These are phyloP conservation scores for Megaptera novaeangliae DNA, from an alignment of 2,113 vertebrate genomes.

Conservation along the genomic window DNA sequence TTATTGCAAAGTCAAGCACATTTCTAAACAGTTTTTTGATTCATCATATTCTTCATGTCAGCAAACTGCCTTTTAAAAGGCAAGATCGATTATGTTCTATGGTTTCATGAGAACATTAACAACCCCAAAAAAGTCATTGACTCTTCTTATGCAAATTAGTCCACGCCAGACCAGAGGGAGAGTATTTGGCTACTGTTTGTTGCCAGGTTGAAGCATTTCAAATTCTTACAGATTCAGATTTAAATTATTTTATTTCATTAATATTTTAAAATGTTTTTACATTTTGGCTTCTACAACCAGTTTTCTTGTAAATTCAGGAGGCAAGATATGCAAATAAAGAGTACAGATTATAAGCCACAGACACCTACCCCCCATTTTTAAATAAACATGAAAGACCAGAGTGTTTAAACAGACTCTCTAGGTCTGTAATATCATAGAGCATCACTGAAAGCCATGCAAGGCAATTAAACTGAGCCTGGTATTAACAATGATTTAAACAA, in stretches of 20 bases:
- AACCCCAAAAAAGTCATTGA: background rate
- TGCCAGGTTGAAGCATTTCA: background rate
- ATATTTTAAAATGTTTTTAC: background rate
- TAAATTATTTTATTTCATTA: background rate
- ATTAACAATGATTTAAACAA: background rate
- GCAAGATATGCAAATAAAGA: background rate
- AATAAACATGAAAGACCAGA: background rate
- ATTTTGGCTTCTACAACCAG: background rate
- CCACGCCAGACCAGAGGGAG: background rate
- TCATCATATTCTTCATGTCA: background rate
- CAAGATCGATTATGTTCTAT: background rate
- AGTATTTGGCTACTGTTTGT: background rate
- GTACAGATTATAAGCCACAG: background rate
- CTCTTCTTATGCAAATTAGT: background rate
- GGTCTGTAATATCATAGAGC: background rate
- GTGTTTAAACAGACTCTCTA: background rate
- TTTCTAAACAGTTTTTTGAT: slow-evolving; percentile 42
- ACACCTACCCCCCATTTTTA: background rate
- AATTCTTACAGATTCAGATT: background rate
- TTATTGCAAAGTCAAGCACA: slow-evolving; percentile 21
- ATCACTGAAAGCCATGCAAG: background rate
- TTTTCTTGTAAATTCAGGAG: background rate
- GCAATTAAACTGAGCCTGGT: background rate
- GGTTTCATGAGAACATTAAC: background rate
- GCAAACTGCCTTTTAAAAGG: slow-evolving; percentile 39